Percentiles rank a stretch among this genome's conserved stretches.
phyloP scores from a whole-genome alignment of 2,888 invertebrate genomes.

The Eilema caniola region DNA sequence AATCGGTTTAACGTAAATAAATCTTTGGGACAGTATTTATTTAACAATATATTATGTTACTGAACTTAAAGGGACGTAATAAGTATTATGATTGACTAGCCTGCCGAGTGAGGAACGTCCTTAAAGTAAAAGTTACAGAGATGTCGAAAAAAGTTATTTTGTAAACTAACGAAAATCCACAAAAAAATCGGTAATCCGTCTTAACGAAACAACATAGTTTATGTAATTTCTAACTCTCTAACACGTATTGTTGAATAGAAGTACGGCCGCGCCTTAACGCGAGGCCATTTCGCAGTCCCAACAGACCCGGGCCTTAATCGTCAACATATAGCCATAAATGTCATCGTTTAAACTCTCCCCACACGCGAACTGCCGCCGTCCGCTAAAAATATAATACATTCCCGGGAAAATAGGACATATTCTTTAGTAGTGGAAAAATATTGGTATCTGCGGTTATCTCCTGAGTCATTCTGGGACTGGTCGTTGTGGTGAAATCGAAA shows the following conservation, averaged over 20 bases:
- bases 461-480: slow-evolving; percentile 31
- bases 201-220: background rate
- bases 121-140: too few species aligned
- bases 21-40: too few species aligned
- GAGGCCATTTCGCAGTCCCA: background rate
- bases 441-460: slow-evolving; percentile 25
- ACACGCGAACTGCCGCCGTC: slow-evolving; percentile 12
- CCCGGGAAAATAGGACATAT: slow-evolving; percentile 26
- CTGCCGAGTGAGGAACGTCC: too few species aligned
- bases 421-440: slow-evolving; percentile 23
- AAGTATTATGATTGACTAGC: too few species aligned
- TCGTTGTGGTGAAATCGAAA: slow-evolving; percentile 22
- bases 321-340: background rate
- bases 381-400: slow-evolving; percentile 24
- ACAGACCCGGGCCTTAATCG: background rate
- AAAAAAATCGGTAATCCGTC: background rate
- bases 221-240: background rate
- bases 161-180: background rate
- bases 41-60: too few species aligned
- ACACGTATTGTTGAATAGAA: background rate
- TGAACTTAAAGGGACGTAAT: background rate
- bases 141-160: too few species aligned
- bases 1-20: too few species aligned
- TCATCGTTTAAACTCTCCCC: slow-evolving; percentile 16
- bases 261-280: background rate